Conservation (phyloP, 1,140 invertebrate species). For the Macrosteles quadrilineatus region DNA sequence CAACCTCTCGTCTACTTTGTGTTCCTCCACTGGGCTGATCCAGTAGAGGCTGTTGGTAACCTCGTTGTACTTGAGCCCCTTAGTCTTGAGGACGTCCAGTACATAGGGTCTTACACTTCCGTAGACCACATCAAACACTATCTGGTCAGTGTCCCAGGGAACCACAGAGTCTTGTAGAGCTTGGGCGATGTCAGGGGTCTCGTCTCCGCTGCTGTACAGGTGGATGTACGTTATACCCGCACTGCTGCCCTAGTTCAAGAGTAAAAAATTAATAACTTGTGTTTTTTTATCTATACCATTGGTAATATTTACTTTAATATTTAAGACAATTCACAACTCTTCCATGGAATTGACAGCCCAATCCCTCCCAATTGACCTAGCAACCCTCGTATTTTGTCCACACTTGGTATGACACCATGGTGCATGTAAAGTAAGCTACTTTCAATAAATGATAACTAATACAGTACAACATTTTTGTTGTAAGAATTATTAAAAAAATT, state of each 20-base stretch:
- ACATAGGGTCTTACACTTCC: not conserved
- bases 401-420: not conserved
- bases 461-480: too few relatives aligned
- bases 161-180: not conserved
- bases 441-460: too few relatives aligned
- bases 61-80: slow-evolving; percentile 4
- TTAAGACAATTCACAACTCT: not conserved
- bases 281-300: not conserved
- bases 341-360: not conserved
- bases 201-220: slow-evolving; percentile 9
- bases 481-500: too few relatives aligned
- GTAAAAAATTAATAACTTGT: not conserved
- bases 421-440: not conserved
- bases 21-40: not conserved
- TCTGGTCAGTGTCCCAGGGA: slow-evolving; percentile 5
- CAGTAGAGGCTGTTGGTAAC: slow-evolving; percentile 9
- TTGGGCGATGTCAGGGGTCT: not conserved
- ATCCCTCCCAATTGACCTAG: not conserved
- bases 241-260: not conserved
- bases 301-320: not conserved
- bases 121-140: slow-evolving; percentile 11
- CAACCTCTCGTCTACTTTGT: slow-evolving; percentile 12
- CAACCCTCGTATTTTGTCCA: not conserved
- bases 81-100: not conserved
- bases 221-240: slow-evolving; percentile 1